Conservation (phyloP, 2,797 vertebrate species). For the Valencia hispanica region DNA sequence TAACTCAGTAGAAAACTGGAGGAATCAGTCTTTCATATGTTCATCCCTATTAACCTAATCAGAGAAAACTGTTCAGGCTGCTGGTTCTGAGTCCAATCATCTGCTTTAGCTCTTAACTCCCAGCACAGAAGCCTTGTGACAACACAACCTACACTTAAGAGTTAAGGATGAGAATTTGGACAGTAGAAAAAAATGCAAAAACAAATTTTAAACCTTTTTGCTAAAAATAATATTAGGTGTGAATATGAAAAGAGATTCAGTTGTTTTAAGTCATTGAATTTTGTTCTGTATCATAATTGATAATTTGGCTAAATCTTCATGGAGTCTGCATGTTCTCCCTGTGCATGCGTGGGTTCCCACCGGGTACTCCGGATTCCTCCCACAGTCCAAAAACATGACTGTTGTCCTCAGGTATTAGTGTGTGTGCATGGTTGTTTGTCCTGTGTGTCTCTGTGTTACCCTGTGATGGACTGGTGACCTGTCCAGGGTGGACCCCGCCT, state of each 20-base stretch:
- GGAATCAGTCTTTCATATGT: background rate
- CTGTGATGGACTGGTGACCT: no score
- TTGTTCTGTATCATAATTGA: background rate
- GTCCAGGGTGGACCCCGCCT: no score
- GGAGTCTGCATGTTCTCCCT: no score
- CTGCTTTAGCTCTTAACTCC: background rate
- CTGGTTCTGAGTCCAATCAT: background rate
- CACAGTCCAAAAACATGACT: no score
- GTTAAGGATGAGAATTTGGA: background rate
- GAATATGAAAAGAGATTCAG: background rate
- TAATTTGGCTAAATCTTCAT: no score
- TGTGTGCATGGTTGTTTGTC: no score
- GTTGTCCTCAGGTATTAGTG: no score
- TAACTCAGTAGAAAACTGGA: background rate
- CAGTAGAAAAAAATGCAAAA: background rate
- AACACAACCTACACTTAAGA: background rate
- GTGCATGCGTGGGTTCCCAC: no score
- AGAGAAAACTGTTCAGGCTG: background rate
- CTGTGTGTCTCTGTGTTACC: no score
- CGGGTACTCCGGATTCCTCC: no score
- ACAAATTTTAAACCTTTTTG: background rate
- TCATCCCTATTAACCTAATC: background rate
- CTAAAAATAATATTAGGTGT: background rate
- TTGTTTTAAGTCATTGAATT: background rate
- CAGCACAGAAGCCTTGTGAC: background rate